A percentile compares a stretch with the other conserved stretches of the same genome.
Evolutionary conservation across 2,888 invertebrate genomes (phyloP).

Genomic region (Eristalinus sepulchralis): DNA sequence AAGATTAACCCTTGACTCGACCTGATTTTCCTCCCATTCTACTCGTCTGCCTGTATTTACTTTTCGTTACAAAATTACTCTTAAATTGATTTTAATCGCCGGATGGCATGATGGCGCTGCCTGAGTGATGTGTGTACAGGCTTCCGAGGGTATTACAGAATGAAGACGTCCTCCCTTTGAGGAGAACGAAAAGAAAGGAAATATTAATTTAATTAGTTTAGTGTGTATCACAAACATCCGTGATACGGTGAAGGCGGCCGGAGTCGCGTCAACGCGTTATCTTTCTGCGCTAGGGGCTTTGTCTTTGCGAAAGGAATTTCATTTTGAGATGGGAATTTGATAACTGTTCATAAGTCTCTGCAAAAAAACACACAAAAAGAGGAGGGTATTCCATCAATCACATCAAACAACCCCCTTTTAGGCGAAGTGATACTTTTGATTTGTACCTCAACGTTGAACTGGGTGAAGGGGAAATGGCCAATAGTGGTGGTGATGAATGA

Average conservation of each 20-base stretch:
- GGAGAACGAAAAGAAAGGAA: background rate
- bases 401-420: slow-evolving; percentile 8
- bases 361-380: background rate
- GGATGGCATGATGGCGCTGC: slow-evolving; percentile 29
- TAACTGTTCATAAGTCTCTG: slow-evolving; percentile 20
- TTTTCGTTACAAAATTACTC: slow-evolving; percentile 48
- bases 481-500: background rate
- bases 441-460: background rate
- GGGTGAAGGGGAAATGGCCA: background rate
- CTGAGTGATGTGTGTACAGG: slow-evolving; percentile 16
- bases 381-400: slow-evolving; percentile 40
- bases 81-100: slow-evolving; percentile 69
- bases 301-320: slow-evolving; percentile 5
- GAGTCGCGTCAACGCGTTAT: background rate
- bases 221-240: background rate
- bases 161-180: background rate
- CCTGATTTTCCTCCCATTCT: slow-evolving; percentile 40
- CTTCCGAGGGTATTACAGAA: slow-evolving; percentile 6
- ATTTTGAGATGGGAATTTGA: slow-evolving; percentile 25
- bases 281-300: background rate
- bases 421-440: slow-evolving; percentile 26
- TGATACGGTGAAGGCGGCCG: background rate
- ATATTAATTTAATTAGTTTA: slow-evolving; percentile 63
- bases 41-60: slow-evolving; percentile 4
- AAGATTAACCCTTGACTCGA: slow-evolving; percentile 67